These are phyloP conservation scores for Drosophila differens DNA, from an alignment of 2,888 invertebrate genomes.

Conservation along the genomic window DNA sequence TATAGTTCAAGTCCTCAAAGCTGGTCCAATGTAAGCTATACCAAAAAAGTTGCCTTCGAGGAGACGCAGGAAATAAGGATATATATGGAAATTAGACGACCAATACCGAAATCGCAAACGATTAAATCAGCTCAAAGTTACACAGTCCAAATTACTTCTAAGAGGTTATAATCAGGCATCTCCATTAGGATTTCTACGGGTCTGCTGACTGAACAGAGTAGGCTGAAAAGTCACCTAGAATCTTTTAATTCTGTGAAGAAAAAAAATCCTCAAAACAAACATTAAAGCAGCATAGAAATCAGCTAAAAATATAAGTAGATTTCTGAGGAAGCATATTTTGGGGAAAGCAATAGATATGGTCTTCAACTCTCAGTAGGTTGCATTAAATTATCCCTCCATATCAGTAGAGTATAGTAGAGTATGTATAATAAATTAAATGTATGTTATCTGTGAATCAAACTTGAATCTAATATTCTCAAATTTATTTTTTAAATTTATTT, in stretches of 20 bases:
- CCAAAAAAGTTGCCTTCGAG: not conserved
- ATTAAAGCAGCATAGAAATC: slow-evolving; percentile 4
- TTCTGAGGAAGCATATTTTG: not conserved
- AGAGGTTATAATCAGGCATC: not conserved
- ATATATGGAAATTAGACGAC: not conserved
- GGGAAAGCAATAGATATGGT: not conserved
- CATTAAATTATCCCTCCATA: not conserved
- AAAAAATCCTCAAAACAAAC: not conserved
- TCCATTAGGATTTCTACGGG: no score
- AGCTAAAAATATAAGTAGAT: slow-evolving; percentile 3
- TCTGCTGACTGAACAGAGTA: no score
- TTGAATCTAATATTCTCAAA: not conserved
- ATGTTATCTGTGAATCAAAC: not conserved
- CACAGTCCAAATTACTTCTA: not conserved
- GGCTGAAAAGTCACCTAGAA: not conserved
- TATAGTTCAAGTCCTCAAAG: not conserved
- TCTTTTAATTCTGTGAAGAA: not conserved
- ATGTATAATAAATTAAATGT: not conserved
- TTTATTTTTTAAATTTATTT: not conserved
- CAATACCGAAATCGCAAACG: not conserved
- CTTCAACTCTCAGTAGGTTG: not conserved
- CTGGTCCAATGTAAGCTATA: not conserved
- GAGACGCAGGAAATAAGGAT: not conserved
- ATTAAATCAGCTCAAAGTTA: not conserved
- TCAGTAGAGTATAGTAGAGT: not conserved